Evolutionary conservation across 2,113 vertebrate genomes (phyloP), one percentile per base, ranked within the genome.

Genomic region (Oenanthe melanoleuca): DNA sequence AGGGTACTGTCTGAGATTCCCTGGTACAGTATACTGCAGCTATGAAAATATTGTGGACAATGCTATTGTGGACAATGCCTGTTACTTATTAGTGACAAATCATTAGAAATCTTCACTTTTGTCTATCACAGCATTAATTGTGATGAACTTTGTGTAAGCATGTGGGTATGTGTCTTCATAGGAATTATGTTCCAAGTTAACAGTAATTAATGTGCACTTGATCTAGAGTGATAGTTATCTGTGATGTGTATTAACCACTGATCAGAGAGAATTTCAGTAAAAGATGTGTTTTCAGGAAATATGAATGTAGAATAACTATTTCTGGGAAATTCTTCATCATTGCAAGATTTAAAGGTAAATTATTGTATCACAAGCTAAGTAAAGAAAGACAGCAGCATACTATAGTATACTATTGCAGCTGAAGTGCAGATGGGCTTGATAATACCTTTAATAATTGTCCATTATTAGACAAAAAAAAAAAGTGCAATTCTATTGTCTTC

Each of bases 141-240:
- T 64, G 44, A 83, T 94, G 71, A 95, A 88, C 52, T 88, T 96
- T 82, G 80, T 93, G 67, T 89, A 84, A 96, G 93, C 83, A 80
- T 14, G 21, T 91, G 89, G 82, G 80, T 94, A 87, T 86, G 42
- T 75, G 95, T 96, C 81, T 97, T 95, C 70, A 38, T 63, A 95
- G 60, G 75, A 96, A 92, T 96, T 95, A 88, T 63, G 83, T 95
- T 97, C 78, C 94, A 95, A 97, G 97, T 96, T 96, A 97, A 88
- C 91, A 80, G 90, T 97, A 96, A 97, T 97, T 97, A 98, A 97
- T 91, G 88, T 94, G 84, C 3, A 33, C 67, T 96, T 97, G 97
- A 92, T 94, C 71, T 37, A 50, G 80, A 85, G 50, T 91, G 75
- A 81, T 97, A 82, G 81, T 94, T 87, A 93, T 96, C 60, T 92